Evolutionary conservation across 2,888 invertebrate genomes (phyloP).

Genomic region (Acronicta psi): DNA sequence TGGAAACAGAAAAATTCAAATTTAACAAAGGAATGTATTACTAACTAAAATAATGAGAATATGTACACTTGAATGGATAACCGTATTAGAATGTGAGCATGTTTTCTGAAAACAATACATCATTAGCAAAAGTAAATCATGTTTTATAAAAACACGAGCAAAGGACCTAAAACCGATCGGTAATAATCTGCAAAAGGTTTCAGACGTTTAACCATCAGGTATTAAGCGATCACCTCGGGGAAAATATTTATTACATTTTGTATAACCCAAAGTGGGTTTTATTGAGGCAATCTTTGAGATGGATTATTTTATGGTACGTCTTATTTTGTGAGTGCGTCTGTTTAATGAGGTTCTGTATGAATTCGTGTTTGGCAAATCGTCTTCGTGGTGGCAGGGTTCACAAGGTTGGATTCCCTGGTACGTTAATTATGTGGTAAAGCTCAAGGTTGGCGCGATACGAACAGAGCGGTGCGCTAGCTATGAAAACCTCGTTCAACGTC

Average conservation of each 20-base stretch:
- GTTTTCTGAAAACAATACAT: constrained; percentile 47
- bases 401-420: constrained; percentile 47
- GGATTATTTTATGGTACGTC: constrained; percentile 28
- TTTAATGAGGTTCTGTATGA: constrained; percentile 22
- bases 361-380: constrained; percentile 42
- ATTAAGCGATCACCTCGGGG: constrained; percentile 66
- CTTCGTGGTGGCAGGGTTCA: constrained; percentile 24
- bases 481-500: constrained; percentile 38
- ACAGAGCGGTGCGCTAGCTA: constrained; percentile 39
- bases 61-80: constrained; percentile 22
- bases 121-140: constrained; percentile 44
- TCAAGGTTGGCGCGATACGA: constrained; percentile 47
- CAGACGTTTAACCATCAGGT: constrained; percentile 69
- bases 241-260: constrained; percentile 61
- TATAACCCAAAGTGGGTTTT: constrained; percentile 50
- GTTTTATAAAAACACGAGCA: constrained; percentile 40
- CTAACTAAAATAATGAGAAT: constrained; percentile 24
- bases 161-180: constrained; percentile 54
- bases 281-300: constrained; percentile 40
- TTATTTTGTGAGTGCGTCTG: constrained; percentile 29
- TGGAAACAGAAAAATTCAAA: constrained; percentile 71
- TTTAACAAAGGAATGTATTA: constrained; percentile 49
- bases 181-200: constrained; percentile 68
- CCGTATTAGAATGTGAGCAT: constrained; percentile 23
- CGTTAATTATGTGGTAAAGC: constrained; percentile 56